These are phyloP conservation scores for Cherax quadricarinatus DNA, from an alignment of 1,140 invertebrate genomes.

Conservation along the genomic window DNA sequence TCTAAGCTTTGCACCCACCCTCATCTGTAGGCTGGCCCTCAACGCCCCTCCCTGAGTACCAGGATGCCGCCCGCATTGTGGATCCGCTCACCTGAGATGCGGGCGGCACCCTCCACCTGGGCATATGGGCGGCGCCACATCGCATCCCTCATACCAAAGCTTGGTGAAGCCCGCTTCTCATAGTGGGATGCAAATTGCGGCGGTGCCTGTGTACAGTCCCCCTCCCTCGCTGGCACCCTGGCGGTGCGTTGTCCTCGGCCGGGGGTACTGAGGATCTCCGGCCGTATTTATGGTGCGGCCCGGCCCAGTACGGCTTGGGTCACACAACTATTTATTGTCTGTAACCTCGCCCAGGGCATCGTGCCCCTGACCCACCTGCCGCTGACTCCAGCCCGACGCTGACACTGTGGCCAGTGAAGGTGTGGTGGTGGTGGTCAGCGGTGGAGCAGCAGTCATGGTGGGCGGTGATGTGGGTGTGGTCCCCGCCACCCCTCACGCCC, in stretches of 20 bases:
- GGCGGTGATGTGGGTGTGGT: not conserved
- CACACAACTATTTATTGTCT: conserved; percentile 23
- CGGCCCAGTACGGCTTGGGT: not conserved
- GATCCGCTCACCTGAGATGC: not conserved
- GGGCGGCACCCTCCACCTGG: not conserved
- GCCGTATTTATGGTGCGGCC: not conserved
- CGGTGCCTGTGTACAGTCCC: conserved; percentile 23
- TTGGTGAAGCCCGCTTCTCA: not conserved
- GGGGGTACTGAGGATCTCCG: conserved; percentile 22
- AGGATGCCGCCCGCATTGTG: not conserved
- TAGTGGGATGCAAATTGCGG: not conserved
- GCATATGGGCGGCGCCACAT: not conserved
- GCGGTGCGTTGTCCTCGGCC: not conserved
- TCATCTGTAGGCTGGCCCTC: conserved; percentile 6
- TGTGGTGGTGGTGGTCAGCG: not conserved
- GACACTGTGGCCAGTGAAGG: not conserved
- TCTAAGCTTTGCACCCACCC: conserved; percentile 35
- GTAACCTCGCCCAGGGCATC: conserved; percentile 7
- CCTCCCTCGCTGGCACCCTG: not conserved
- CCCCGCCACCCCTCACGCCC: not conserved
- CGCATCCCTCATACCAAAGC: conserved; percentile 12
- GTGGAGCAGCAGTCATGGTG: not conserved
- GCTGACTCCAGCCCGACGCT: not conserved
- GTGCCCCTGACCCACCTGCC: not conserved
- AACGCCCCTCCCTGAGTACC: not conserved